Conservation (phyloP, 2,113 vertebrate species). For the Phoxinus phoxinus region DNA sequence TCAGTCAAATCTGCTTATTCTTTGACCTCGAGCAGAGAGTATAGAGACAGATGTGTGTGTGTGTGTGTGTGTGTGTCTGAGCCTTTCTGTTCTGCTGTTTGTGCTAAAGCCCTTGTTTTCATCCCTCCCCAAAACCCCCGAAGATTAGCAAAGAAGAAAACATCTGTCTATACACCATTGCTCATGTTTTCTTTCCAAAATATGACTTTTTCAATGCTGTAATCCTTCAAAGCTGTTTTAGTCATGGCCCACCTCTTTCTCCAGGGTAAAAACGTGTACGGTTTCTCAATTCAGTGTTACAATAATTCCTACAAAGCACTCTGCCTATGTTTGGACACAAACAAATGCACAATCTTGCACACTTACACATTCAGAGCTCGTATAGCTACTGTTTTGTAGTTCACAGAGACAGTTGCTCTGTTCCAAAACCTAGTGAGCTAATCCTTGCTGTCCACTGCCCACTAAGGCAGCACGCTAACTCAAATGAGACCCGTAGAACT, state of each 20-base stretch:
- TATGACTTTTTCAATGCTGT: constrained; percentile 55
- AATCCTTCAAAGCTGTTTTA: constrained; percentile 57
- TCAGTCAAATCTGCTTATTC: constrained; percentile 34
- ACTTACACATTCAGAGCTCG: constrained; percentile 13
- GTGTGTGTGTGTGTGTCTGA: background rate
- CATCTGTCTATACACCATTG: constrained; percentile 65
- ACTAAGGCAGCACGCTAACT: background rate
- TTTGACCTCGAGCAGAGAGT: background rate
- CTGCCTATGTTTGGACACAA: background rate
- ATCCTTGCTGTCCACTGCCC: background rate
- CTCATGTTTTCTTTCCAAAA: constrained; percentile 64
- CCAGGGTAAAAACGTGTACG: background rate
- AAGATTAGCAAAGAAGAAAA: constrained; percentile 68
- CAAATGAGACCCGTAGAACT: background rate
- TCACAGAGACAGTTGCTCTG: background rate
- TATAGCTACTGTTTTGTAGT: background rate
- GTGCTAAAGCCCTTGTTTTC: constrained; percentile 55
- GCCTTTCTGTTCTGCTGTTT: constrained; percentile 25
- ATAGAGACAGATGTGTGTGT: constrained; percentile 32
- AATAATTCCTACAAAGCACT: constrained; percentile 8
- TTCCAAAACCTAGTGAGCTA: background rate
- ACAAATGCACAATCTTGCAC: constrained; percentile 13
- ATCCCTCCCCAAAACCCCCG: constrained; percentile 60
- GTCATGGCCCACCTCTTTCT: constrained; percentile 35
- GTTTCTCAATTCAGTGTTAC: background rate